Evolutionary conservation across 64 coral and sea anemone species (phyloP), one percentile per base, ranked within the genome.

Genomic region (Exaiptasia diaphana): DNA sequence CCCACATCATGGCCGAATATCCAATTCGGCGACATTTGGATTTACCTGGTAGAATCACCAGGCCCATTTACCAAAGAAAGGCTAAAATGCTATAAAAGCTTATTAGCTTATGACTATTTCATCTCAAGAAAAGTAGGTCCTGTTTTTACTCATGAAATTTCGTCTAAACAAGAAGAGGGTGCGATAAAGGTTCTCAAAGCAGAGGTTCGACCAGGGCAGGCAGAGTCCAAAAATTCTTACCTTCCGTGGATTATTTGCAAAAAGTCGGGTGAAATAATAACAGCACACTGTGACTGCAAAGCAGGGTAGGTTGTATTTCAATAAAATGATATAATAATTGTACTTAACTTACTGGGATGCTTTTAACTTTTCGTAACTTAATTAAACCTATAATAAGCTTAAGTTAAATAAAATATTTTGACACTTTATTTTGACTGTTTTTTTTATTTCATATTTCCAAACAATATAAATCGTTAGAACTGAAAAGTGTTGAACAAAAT

Each of bases 1-100:
- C 75, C 80, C 3, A 50, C 22, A 5, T 56, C 65, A 10, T 83
- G 64, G 80, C 64, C 80, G 26, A 30, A 83, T 25, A 56, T 83
- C 25, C 12, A 31, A 10, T 83, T 24, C n/a, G 39, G 56, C 40
- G 77, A 80, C 38, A 42, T 80, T 24, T 64, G 56, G 56, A 76
- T 50, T 34, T 88, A 88, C 58, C 76, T 73, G 22, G 64, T 88
- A 41, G 75, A 88, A 58, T 69, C 49, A 56, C 85, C 48, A 57
- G 85, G 85, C 40, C 85, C 85, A 58, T 88, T 88, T 44, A 79
- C 5, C 30, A 28, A 36, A 41, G 75, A 71, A 42, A 88, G 80
- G 30, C 15, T 80, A 14, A 88, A 88, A 39, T 41, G 48, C 37
- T 88, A 88, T 53, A 85, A 85, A 30, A 85, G 82, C 38, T 26